Base-by-base conservation (phyloP, 92 coral and sea anemone genomes). In the Metridium senile region DNA sequence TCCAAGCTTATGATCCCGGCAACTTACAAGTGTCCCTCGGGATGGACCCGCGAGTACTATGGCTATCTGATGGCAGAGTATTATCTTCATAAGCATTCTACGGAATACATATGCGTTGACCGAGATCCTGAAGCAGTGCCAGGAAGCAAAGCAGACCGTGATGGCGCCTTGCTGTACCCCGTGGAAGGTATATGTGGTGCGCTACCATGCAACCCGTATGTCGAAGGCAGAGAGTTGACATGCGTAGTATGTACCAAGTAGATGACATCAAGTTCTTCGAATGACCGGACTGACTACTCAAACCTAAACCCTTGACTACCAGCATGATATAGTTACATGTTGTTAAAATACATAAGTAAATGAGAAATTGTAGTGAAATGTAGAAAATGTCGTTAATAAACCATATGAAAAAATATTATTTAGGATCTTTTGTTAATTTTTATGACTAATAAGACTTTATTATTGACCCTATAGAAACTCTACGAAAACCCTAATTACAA, bases 221-320 rank as follows among this genome's bases (percentile, higher is more conserved):
- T 80, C 0, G 39, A 62, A 6, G 85, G 71, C 1, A 23, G 75
- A 9, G 85, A 88, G 74, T 70, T 88, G 81, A 88, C 93, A 62
- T 88, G 93, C 84, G 86, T 88, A 54, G 88, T 84, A 9, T 88
- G 92, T 28, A 84, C 92, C 76, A 86, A 86, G 66, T 86, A 43
- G 59, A 39, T 39, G 49, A 39, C 8, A 13, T 39, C 8, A 39
- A 39, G 6, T 13, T 4, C 49, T 4, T 39, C 8, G 13, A 6
- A 39, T 39, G 49, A 39, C 49, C 13, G 49, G 13, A 4, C 49
- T 6, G 49, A 39, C 13, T 39, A 39, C 49, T 39, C 8, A 39
- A 39, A 39, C 49, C 8, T 39, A 39, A 39, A 39, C n/a, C n/a
- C n/a, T n/a, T n/a, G n/a, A n/a, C n/a, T n/a, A n/a, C n/a, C n/a